Percentiles rank a stretch among this genome's conserved stretches.
These are phyloP conservation scores for Sebastes trivittatus DNA, from an alignment of 2,797 vertebrate genomes.

Conservation along the genomic window DNA sequence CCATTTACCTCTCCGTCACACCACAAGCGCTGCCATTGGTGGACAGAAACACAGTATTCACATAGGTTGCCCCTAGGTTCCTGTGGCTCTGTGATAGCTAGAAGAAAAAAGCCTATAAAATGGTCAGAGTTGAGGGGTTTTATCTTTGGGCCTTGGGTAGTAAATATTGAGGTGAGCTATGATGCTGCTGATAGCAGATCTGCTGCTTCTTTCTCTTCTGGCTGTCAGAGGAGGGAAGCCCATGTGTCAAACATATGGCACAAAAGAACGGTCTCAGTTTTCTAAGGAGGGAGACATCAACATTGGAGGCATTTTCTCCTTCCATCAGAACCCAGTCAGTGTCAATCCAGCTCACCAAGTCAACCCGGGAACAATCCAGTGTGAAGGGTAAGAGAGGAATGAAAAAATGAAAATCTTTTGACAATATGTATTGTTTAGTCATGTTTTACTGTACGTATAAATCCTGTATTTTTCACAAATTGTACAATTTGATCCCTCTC, in stretches of 20 bases:
- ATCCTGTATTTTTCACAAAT: not conserved
- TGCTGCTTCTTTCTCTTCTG: conserved; percentile 64
- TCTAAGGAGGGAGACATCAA: conserved; percentile 80
- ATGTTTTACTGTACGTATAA: not conserved
- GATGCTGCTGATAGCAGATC: conserved; percentile 67
- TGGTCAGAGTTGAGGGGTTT: not conserved
- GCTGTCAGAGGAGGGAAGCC: conserved; percentile 54
- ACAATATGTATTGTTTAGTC: not conserved
- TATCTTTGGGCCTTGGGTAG: conserved; percentile 1
- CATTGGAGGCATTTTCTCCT: conserved; percentile 85
- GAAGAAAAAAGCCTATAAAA: conserved; percentile 56
- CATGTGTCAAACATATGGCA: conserved; percentile 75
- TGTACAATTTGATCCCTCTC: not conserved
- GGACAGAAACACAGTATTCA: not conserved
- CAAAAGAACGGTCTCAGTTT: conserved; percentile 79
- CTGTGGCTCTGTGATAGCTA: conserved; percentile 15
- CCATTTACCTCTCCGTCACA: conserved; percentile 28
- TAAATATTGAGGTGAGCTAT: conserved; percentile 20
- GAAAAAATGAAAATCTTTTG: not conserved
- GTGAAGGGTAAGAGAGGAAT: conserved; percentile 77
- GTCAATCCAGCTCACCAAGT: conserved; percentile 67
- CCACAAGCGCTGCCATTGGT: conserved; percentile 47
- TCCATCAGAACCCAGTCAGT: conserved; percentile 78
- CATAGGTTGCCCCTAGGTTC: not conserved
- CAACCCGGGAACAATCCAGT: conserved; percentile 76